phyloP scores from a whole-genome alignment of 1,140 invertebrate genomes.

The Amphibalanus amphitrite region DNA sequence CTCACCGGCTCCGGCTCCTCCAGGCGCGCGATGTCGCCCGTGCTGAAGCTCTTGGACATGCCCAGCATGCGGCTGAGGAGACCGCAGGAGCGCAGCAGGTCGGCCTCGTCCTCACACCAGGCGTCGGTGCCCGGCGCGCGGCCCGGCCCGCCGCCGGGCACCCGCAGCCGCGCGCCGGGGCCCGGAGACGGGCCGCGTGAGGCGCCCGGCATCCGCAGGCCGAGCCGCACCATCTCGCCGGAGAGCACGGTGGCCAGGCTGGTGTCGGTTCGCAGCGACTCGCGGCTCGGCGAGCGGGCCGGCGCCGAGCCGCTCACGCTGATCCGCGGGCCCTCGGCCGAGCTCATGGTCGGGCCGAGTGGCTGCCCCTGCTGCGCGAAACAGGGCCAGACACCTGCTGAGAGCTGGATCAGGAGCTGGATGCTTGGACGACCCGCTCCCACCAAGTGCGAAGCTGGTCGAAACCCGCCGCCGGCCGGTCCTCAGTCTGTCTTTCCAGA shows the following conservation, averaged over 20 bases:
- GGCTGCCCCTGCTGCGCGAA: no score
- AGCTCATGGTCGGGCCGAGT: no score
- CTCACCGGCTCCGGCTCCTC: slow-evolving; percentile 7
- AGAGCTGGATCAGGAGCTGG: no score
- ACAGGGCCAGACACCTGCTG: no score
- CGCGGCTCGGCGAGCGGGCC: slow-evolving; percentile 20
- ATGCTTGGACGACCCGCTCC: no score
- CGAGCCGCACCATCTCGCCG: neutral
- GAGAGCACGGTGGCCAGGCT: slow-evolving; percentile 13
- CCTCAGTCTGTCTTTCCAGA: no score
- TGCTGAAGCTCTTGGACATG: slow-evolving; percentile 60
- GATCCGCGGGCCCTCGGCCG: slow-evolving; percentile 36
- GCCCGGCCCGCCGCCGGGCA: slow-evolving; percentile 29
- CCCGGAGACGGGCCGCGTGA: neutral
- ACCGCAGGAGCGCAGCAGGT: slow-evolving; percentile 56
- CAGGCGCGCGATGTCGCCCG: slow-evolving; percentile 41
- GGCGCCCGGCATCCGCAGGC: neutral
- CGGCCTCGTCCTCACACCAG: slow-evolving; percentile 56
- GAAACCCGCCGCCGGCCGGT: no score
- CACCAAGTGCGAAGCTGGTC: no score
- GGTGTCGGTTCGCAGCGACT: slow-evolving; percentile 13
- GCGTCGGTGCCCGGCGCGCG: slow-evolving; percentile 28
- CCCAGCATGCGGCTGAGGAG: slow-evolving; percentile 56
- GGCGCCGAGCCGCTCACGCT: slow-evolving; percentile 23
- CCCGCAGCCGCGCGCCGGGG: slow-evolving; percentile 8